Evolutionary conservation across 1,140 invertebrate species (phyloP).

Genomic region (Drosophila subpulchrella): DNA sequence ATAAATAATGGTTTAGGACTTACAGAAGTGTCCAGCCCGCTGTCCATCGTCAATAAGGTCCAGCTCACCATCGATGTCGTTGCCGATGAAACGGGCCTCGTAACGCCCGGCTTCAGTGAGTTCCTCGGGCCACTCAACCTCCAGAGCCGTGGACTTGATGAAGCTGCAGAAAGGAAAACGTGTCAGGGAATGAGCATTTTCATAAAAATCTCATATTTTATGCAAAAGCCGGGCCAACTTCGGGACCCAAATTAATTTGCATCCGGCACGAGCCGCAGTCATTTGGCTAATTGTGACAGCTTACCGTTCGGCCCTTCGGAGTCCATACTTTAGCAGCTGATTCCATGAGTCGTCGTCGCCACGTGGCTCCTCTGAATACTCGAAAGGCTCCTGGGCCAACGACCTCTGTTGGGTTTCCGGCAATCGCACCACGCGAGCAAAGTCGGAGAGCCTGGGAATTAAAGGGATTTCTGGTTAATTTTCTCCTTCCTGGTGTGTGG

Average conservation of each 20-base stretch:
- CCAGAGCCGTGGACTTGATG: conserved; percentile 90
- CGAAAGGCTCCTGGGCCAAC: conserved; percentile 88
- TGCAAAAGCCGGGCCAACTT: conserved; percentile 41
- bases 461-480: conserved; percentile 6
- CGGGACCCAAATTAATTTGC: conserved; percentile 64
- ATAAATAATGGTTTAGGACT: conserved; percentile 83
- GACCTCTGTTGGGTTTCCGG: conserved; percentile 87
- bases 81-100: conserved; percentile 90
- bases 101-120: conserved; percentile 89
- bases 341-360: conserved; percentile 92
- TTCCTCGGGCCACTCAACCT: conserved; percentile 89
- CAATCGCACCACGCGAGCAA: conserved; percentile 89
- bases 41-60: conserved; percentile 91
- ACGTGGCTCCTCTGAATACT: conserved; percentile 88
- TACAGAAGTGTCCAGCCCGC: conserved; percentile 90
- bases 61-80: conserved; percentile 92
- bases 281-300: conserved; percentile 71
- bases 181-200: conserved; percentile 44
- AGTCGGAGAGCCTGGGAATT: conserved; percentile 87
- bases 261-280: conserved; percentile 29
- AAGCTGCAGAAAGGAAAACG: conserved; percentile 85
- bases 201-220: conserved; percentile 62
- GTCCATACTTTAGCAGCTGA: conserved; percentile 89
- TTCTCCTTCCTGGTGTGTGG: neutral
- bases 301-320: conserved; percentile 89